A percentile compares a stretch with the other conserved stretches of the same genome.
phyloP scores from a whole-genome alignment of 1,140 invertebrate genomes.

The Atta texana region DNA sequence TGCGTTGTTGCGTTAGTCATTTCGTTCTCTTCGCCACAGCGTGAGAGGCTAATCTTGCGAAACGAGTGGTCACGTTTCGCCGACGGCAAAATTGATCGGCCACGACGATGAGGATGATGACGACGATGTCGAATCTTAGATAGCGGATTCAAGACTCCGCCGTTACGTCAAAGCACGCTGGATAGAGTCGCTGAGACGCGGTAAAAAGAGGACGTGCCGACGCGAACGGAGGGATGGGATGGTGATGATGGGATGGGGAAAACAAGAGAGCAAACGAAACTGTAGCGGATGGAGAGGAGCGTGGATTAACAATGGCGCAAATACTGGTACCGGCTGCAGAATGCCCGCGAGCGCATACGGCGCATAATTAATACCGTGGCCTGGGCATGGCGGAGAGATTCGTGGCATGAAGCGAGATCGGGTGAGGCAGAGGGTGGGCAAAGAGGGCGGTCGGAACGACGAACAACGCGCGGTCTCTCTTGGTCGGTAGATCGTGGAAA shows the following conservation, averaged over 20 bases:
- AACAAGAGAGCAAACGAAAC: constrained; percentile 78
- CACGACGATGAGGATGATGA: constrained; percentile 37
- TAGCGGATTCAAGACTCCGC: neutral
- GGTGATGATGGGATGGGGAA: constrained; percentile 6
- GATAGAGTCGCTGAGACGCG: constrained; percentile 4
- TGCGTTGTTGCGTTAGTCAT: neutral
- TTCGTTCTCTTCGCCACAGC: neutral
- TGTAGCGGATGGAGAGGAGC: constrained; percentile 82
- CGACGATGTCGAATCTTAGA: constrained; percentile 66
- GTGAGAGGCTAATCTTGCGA: constrained; percentile 21
- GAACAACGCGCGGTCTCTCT: constrained; percentile 50
- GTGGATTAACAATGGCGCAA: constrained; percentile 86
- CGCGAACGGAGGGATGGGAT: neutral
- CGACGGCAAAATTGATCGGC: constrained; percentile 65
- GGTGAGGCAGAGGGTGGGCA: constrained; percentile 25
- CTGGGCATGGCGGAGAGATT: constrained; percentile 48
- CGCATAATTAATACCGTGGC: constrained; percentile 85
- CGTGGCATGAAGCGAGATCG: constrained; percentile 72
- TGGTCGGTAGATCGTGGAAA: constrained; percentile 70
- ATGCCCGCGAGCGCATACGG: constrained; percentile 84
- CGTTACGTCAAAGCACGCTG: constrained; percentile 26
- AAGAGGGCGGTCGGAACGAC: constrained; percentile 51
- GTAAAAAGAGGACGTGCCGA: constrained; percentile 70
- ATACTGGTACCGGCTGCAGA: constrained; percentile 85
- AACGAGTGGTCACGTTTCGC: constrained; percentile 74